phyloP scores from a whole-genome alignment of 2,888 invertebrate genomes.

The Xestia rhomboidea region DNA sequence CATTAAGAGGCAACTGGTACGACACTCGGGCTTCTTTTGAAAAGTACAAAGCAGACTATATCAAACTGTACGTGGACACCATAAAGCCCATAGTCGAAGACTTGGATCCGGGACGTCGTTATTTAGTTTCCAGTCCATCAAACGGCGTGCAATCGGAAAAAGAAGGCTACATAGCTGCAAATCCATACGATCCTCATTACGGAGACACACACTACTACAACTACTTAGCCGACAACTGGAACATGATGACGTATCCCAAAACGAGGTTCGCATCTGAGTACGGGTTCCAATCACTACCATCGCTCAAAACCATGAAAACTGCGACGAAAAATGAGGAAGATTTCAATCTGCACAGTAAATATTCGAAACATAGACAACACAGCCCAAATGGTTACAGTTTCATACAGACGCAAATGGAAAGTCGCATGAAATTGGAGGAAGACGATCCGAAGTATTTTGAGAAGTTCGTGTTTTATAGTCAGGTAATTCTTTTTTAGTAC shows the following conservation, averaged over 20 bases:
- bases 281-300: slow-evolving; percentile 97
- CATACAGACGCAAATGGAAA: slow-evolving; percentile 91
- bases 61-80: slow-evolving; percentile 95
- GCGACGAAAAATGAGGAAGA: slow-evolving; percentile 90
- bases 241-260: slow-evolving; percentile 93
- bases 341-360: slow-evolving; percentile 89
- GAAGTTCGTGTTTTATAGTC: slow-evolving; percentile 95
- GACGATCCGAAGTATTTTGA: slow-evolving; percentile 90
- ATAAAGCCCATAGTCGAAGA: slow-evolving; percentile 92
- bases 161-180: slow-evolving; percentile 94
- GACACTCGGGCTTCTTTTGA: slow-evolving; percentile 86
- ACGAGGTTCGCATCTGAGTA: slow-evolving; percentile 98
- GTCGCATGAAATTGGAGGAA: slow-evolving; percentile 91
- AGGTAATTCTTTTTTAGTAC: slow-evolving; percentile 89
- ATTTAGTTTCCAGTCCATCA: slow-evolving; percentile 97
- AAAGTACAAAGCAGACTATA: slow-evolving; percentile 94
- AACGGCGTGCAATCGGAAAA: slow-evolving; percentile 94
- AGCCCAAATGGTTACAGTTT: slow-evolving; percentile 93
- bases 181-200: slow-evolving; percentile 95
- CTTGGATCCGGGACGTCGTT: slow-evolving; percentile 92
- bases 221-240: slow-evolving; percentile 95
- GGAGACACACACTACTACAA: slow-evolving; percentile 99
- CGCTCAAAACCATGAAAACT: slow-evolving; percentile 92
- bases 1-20: slow-evolving; percentile 96
- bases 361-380: slow-evolving; percentile 96